Evolutionary conservation across 2,113 vertebrate species (phyloP), one percentile per base, ranked within the genome.

Genomic region (Tupaia tana): DNA sequence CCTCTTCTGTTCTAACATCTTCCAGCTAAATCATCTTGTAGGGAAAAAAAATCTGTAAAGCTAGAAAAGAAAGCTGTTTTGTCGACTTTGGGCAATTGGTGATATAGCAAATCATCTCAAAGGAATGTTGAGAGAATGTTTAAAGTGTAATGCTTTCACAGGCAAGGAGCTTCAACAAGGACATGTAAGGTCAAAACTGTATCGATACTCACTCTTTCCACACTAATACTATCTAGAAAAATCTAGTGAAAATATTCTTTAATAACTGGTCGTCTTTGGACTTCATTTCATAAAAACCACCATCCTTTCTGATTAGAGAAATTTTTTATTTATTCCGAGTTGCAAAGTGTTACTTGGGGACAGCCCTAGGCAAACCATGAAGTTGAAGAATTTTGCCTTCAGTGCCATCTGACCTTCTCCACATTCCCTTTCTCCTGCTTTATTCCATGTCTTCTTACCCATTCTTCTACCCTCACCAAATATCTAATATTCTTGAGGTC

Each of bases 311-410:
- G 86, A 98, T 97, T 95, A 92, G 86, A 95, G 74, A 92, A 75
- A 29, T 83, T 52, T 79, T 97, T 95, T 93, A 97, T 95, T 96
- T 96, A 96, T 94, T 88, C 31, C 74, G 79, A 98, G 86, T 97
- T 97, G 94, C 5, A 79, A 90, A 84, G 85, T 91, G 58, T 95
- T 91, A 91, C 29, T 81, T 52, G 16, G 83, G 11, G 16, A 87
- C 0, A 59, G 34, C 80, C 25, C 1, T 18, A 85, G 54, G 90
- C 31, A 91, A 80, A 66, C 11, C 27, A 43, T 10, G 11, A 80
- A n/a, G 16, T 11, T 66, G 71, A 94, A 80, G 43, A 54, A 64
- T 86, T 93, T 86, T 90, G 52, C 74, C 93, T 94, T 96, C 34
- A 85, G 94, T 90, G 43, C 22, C 92, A 2, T 25, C 64, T 95